Evolutionary conservation across 2,113 vertebrate genomes (phyloP).

Genomic region (Bubalus kerabau): DNA sequence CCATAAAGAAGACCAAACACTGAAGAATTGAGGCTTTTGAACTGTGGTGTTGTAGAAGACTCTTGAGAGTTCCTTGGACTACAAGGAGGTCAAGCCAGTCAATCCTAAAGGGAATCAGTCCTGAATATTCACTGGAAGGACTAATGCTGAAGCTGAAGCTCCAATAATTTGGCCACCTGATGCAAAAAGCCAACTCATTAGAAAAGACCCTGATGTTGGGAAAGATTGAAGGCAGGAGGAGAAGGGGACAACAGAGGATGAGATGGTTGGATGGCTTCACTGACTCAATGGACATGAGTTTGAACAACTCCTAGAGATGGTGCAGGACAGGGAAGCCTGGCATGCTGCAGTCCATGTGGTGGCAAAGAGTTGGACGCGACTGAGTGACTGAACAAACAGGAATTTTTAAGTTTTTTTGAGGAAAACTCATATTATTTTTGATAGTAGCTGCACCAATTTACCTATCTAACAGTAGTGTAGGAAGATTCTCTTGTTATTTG

Average conservation of each 20-base stretch:
- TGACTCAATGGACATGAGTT: not conserved
- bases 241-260: accelerated
- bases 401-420: not conserved
- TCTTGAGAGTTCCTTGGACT: not conserved
- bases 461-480: not conserved
- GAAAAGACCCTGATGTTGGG: not conserved
- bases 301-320: not conserved
- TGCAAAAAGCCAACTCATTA: not conserved
- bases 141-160: not conserved
- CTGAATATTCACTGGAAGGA: not conserved
- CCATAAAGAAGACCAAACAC: not conserved
- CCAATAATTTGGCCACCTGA: not conserved
- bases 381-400: not conserved
- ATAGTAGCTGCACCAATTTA: not conserved
- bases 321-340: not conserved
- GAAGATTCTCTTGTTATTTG: not conserved
- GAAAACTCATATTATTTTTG: not conserved
- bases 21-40: not conserved
- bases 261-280: not conserved
- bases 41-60: not conserved
- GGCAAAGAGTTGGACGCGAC: accelerated
- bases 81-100: not conserved
- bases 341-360: accelerated
- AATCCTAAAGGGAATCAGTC: not conserved
- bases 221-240: not conserved